Percentiles rank a stretch among this genome's conserved stretches.
Evolutionary conservation across 2,888 invertebrate species (phyloP).

Genomic region (Lydus trimaculatus): DNA sequence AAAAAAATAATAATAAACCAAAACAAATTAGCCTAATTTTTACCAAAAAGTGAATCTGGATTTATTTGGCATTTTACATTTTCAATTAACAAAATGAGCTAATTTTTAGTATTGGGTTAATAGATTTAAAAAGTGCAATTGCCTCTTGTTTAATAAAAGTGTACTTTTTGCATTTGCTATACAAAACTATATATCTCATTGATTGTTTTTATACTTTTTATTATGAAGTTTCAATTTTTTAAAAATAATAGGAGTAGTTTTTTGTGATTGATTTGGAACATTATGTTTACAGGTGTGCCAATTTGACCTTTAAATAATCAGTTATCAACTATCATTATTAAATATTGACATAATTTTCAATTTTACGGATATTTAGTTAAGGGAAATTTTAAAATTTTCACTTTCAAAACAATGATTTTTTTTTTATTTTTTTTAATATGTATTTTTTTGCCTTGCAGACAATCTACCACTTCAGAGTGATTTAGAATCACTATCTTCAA

Average conservation of each 20-base stretch:
- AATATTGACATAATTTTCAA: constrained; percentile 16
- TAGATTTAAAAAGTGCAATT: too few relatives aligned
- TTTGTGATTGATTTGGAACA: neutral
- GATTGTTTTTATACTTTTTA: too few relatives aligned
- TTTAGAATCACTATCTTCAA: neutral
- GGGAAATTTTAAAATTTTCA: neutral
- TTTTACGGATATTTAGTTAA: neutral
- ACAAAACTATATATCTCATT: too few relatives aligned
- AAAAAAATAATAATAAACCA: neutral
- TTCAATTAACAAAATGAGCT: too few relatives aligned
- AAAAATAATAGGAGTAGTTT: too few relatives aligned
- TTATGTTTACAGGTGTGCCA: constrained; percentile 13
- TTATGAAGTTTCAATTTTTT: too few relatives aligned
- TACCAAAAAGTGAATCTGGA: too few relatives aligned
- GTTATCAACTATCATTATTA: constrained; percentile 9
- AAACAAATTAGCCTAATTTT: neutral
- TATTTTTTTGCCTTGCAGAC: constrained; percentile 19
- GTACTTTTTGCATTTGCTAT: too few relatives aligned
- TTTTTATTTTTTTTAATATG: constrained; percentile 17
- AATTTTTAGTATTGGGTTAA: too few relatives aligned
- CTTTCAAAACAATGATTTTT: neutral
- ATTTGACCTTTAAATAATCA: constrained; percentile 18
- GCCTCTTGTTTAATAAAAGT: too few relatives aligned
- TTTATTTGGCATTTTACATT: too few relatives aligned
- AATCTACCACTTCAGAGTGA: neutral